Evolutionary conservation across 1,140 invertebrate genomes (phyloP).

Genomic region (Zaprionus inermis): DNA sequence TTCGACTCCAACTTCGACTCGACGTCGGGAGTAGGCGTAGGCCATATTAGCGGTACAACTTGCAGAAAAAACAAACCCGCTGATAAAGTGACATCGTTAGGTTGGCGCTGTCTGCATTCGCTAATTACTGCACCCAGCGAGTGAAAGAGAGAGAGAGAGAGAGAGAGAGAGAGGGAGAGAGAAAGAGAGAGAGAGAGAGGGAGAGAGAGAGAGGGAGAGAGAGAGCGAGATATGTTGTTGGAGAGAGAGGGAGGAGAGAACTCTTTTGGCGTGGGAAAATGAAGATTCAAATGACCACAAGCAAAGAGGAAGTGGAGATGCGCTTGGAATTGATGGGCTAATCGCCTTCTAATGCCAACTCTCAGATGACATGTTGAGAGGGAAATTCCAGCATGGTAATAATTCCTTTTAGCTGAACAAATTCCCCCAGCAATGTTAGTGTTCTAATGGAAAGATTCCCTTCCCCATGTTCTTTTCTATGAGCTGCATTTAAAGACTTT

Average conservation of each 20-base stretch:
- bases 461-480: not conserved
- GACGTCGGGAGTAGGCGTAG: conserved; percentile 70
- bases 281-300: conserved; percentile 33
- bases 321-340: conserved; percentile 16
- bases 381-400: not conserved
- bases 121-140: conserved; percentile 65
- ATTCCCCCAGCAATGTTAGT: not conserved
- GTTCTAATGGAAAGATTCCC: not conserved
- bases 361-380: conserved; percentile 20
- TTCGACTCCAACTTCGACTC: conserved; percentile 19
- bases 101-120: conserved; percentile 75
- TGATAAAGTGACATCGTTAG: conserved; percentile 80
- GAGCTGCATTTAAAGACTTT: not conserved
- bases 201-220: not conserved
- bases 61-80: conserved; percentile 76
- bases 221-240: too few species aligned
- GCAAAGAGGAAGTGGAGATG: conserved; percentile 23
- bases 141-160: not conserved
- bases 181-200: not conserved
- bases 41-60: conserved; percentile 80
- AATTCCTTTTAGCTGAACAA: not conserved
- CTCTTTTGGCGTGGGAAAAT: conserved; percentile 68
- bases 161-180: not conserved
- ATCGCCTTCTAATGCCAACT: conserved; percentile 16
- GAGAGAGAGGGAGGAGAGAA: not conserved